Conservation (phyloP, 2,797 vertebrate species). For the Chrysocyon brachyurus region DNA sequence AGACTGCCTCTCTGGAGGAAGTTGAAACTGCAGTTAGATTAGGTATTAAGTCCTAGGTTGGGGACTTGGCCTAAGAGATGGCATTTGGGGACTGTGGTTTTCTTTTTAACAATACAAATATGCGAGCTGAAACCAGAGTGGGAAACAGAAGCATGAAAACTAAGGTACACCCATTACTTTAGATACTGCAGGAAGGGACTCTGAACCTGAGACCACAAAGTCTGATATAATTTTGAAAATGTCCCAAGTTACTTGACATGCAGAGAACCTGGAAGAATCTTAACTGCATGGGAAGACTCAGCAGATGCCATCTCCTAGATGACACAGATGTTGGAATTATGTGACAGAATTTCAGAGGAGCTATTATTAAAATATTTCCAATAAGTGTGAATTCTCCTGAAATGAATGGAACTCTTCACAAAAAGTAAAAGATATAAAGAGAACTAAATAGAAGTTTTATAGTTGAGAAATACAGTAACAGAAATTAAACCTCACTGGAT, state of each 20-base stretch:
- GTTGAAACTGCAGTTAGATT: neutral
- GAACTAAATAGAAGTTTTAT: constrained; percentile 4
- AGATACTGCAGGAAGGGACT: neutral
- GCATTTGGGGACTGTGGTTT: neutral
- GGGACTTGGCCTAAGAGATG: neutral
- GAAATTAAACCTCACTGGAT: constrained; percentile 10
- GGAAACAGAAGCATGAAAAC: neutral
- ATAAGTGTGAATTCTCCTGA: neutral
- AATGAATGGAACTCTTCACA: constrained; percentile 25
- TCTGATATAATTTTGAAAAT: constrained; percentile 7
- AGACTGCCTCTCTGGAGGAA: neutral
- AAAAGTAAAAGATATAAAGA: neutral
- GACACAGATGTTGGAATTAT: neutral
- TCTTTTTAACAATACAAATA: neutral
- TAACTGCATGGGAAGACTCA: neutral
- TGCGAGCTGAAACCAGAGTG: neutral
- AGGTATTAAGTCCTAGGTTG: neutral
- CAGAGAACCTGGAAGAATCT: neutral
- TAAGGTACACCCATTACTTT: neutral
- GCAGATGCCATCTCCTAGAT: neutral
- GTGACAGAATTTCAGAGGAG: neutral
- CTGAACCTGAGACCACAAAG: neutral
- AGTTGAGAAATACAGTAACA: neutral
- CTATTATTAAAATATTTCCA: neutral
- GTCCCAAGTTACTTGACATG: neutral